Percentiles rank a stretch among this genome's conserved stretches.
Evolutionary conservation across 2,888 invertebrate species (phyloP).

Genomic region (Zaprionus lineosus): DNA sequence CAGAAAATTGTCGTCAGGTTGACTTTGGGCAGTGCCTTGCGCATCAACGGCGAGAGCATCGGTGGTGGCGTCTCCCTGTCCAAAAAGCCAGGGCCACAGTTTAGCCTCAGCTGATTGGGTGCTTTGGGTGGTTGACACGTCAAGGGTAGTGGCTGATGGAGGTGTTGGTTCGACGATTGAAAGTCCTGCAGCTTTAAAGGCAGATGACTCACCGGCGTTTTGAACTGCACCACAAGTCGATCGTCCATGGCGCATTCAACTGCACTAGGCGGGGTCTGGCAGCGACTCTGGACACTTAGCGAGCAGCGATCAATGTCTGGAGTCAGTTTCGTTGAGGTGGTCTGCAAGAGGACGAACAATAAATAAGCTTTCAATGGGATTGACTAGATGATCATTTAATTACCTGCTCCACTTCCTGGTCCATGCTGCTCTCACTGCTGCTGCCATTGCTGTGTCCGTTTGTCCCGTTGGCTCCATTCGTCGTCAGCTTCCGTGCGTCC

Average conservation of each 20-base stretch:
- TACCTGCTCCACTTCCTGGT: conserved; percentile 31
- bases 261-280: conserved; percentile 56
- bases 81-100: conserved; percentile 28
- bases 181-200: conserved; percentile 56
- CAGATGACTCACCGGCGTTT: conserved; percentile 70
- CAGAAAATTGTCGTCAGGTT: conserved; percentile 82
- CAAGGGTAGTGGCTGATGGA: conserved; percentile 5
- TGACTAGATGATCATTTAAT: neutral
- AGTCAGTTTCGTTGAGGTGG: conserved; percentile 70
- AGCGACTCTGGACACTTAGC: conserved; percentile 40
- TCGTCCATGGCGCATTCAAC: conserved; percentile 22
- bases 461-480: neutral
- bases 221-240: conserved; percentile 67
- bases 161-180: conserved; percentile 14
- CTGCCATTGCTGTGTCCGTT: conserved; percentile 21
- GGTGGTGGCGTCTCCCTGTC: conserved; percentile 57
- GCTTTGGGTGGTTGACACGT: conserved; percentile 22
- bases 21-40: conserved; percentile 80
- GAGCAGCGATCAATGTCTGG: conserved; percentile 72
- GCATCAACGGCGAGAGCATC: conserved; percentile 54
- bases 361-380: too few species aligned
- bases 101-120: conserved; percentile 52
- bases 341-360: neutral
- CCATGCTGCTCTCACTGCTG: conserved; percentile 39
- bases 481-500: neutral